Conservation (phyloP, 2,113 vertebrate genomes). For the Phasianus colchicus region DNA sequence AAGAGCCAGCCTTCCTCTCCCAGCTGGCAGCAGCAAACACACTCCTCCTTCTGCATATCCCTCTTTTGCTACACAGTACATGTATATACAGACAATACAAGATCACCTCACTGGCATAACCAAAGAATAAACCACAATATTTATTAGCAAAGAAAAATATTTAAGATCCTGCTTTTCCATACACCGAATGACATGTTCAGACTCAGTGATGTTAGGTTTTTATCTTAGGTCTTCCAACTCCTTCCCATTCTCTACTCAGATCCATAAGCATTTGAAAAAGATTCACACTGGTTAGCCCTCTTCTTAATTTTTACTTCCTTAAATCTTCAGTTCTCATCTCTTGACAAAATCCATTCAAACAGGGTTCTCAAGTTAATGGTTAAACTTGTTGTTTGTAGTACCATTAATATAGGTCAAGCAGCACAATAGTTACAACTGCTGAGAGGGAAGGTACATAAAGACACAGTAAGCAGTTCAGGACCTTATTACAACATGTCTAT, state of each 20-base stretch:
- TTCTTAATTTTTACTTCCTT: constrained; percentile 46
- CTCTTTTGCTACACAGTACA: background rate
- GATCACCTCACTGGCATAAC: background rate
- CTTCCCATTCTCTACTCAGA: background rate
- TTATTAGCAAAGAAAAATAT: background rate
- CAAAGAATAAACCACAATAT: background rate
- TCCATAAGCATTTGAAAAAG: background rate
- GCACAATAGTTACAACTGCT: constrained; percentile 80
- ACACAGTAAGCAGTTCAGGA: constrained; percentile 79
- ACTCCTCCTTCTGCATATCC: background rate
- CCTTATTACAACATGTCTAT: constrained; percentile 81
- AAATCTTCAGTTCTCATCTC: constrained; percentile 61
- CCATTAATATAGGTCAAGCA: constrained; percentile 80
- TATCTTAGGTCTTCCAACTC: background rate
- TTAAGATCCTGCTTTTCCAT: background rate
- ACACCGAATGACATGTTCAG: background rate
- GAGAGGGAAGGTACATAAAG: constrained; percentile 82
- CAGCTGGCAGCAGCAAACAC: background rate
- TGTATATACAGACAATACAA: background rate
- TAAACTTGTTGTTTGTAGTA: constrained; percentile 84
- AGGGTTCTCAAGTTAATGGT: constrained; percentile 83
- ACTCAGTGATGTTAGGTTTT: background rate
- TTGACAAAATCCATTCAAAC: constrained; percentile 78
- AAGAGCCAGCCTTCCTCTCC: background rate
- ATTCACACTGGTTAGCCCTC: background rate